Base-by-base conservation (phyloP, 1,140 invertebrate species). In the Pinna nobilis region DNA sequence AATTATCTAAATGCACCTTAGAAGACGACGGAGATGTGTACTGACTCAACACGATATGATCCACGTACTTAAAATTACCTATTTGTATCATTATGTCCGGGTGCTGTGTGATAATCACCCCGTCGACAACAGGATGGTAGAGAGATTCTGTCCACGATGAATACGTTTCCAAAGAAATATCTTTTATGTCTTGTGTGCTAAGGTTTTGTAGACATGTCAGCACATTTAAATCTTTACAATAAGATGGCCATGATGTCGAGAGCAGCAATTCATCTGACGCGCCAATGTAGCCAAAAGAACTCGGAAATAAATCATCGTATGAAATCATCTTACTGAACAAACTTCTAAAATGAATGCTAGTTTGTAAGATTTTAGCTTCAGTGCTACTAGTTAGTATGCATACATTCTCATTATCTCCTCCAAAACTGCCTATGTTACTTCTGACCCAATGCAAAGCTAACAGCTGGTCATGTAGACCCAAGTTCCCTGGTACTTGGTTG, bases 331-430 rank as follows among this genome's bases (percentile, higher is more conserved):
- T 59, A 9, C 30, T 35, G 37, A 59, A 59, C 15, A 20, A 1
- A n/a, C 15, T 15, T 18, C 20, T 13, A 20, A 33, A 5, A 4
- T 32, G 33, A 7, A 5, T 32, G 33, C n/a, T 25, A 37, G 33
- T 35, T 11, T n/a, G 53, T 18, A 59, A 33, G 23, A 35, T 35
- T 7, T 35, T 32, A 15, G 55, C 55, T 1, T 33, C 37, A 15
- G 20, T 23, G 37, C 32, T 30, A 35, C 39, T 37, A n/a, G 39
- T 23, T 44, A 63, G 44, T 37, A 63, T 44, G 37, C 23, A 25
- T 15, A 99, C 93, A 84, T 97, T 97, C 76, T 96, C 92, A 13
- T 96, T 94, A 90, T 98, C 97, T 3, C 98, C 98, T 41, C 97
- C 97, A 88, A 99, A 99, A 25, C 92, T 91, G 59, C 92, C 92